These are phyloP conservation scores for Lasiurus cinereus DNA, from an alignment of 2,113 vertebrate species.

Conservation along the genomic window DNA sequence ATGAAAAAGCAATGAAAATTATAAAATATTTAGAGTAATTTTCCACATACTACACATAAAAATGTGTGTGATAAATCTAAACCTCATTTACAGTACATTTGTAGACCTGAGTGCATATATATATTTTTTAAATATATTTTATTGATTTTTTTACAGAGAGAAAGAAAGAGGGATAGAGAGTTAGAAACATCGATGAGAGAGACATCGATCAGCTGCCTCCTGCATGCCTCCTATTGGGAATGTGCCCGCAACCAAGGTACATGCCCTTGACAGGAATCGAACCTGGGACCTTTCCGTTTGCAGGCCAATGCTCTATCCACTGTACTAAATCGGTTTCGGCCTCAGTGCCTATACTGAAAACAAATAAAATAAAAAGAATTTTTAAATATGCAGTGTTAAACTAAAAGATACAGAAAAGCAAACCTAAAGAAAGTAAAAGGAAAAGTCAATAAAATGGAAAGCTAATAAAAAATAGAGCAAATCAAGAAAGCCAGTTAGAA, in stretches of 20 bases:
- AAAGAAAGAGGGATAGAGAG: too few relatives aligned
- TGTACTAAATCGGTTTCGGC: too few relatives aligned
- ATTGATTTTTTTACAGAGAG: too few relatives aligned
- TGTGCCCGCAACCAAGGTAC: too few relatives aligned
- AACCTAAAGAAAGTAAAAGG: not conserved
- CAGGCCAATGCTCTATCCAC: too few relatives aligned
- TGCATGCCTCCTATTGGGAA: too few relatives aligned
- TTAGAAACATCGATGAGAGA: too few relatives aligned
- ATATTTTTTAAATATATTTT: too few relatives aligned
- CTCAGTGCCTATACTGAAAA: not conserved
- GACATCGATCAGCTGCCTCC: too few relatives aligned
- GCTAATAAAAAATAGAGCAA: not conserved
- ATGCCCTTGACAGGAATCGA: too few relatives aligned
- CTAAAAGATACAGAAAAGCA: not conserved
- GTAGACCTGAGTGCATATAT: not conserved
- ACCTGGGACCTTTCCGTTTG: too few relatives aligned
- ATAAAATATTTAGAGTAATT: constrained; percentile 36
- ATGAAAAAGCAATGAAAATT: not conserved
- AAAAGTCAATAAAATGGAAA: not conserved
- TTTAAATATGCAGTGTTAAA: not conserved
- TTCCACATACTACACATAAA: not conserved
- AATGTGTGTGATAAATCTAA: not conserved
- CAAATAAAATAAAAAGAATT: constrained; percentile 1
- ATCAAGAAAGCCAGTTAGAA: not conserved
- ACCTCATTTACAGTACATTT: not conserved